Conservation (phyloP, 2,888 invertebrate species). For the Nephrocerus scutellatus region DNA sequence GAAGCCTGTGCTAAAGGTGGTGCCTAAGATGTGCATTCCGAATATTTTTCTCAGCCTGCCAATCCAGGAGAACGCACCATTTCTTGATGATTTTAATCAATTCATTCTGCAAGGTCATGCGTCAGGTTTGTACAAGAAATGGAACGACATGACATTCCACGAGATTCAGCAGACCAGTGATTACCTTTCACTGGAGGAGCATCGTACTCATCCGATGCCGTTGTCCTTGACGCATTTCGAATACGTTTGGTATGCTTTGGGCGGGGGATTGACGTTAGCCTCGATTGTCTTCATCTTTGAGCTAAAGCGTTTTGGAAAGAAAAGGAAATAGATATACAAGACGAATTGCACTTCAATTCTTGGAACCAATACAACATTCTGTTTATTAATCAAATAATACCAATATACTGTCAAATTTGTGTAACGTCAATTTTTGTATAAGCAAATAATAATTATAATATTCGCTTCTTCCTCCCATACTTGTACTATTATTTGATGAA, state of each 20-base stretch:
- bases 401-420: too few relatives aligned
- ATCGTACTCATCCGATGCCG: constrained; percentile 12
- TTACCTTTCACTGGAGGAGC: constrained; percentile 8
- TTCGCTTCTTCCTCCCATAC: too few relatives aligned
- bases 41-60: constrained; percentile 31
- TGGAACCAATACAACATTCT: too few relatives aligned
- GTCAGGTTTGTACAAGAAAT: constrained; percentile 15
- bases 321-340: too few relatives aligned
- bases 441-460: too few relatives aligned
- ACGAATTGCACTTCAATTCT: too few relatives aligned
- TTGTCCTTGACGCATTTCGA: constrained; percentile 20
- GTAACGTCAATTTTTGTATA: too few relatives aligned
- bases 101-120: constrained; percentile 19
- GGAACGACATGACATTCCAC: constrained; percentile 20
- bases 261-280: constrained; percentile 10
- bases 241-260: constrained; percentile 15
- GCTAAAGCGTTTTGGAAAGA: too few relatives aligned
- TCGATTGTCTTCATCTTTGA: not conserved
- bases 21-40: constrained; percentile 24
- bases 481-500: too few relatives aligned
- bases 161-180: constrained; percentile 19
- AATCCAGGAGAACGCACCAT: constrained; percentile 34
- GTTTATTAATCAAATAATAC: too few relatives aligned
- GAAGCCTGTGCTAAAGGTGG: constrained; percentile 19
- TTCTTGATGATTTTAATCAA: constrained; percentile 24